These are phyloP conservation scores for Otolemur garnettii DNA, from an alignment of 2,113 vertebrate genomes.

Conservation along the genomic window DNA sequence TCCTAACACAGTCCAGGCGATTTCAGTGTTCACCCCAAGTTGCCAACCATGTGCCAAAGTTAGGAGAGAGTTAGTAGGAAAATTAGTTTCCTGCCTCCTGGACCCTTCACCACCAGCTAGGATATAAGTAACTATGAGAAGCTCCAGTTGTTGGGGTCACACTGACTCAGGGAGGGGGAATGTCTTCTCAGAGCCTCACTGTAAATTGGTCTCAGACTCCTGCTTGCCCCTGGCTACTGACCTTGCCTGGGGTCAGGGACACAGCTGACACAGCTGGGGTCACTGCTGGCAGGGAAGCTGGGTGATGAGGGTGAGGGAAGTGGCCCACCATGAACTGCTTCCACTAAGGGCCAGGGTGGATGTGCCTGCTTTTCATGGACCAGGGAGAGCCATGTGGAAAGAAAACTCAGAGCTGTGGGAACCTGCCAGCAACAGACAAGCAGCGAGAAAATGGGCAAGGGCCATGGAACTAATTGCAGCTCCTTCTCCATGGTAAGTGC, in stretches of 20 bases:
- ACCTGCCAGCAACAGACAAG: not conserved
- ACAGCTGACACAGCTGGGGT: not conserved
- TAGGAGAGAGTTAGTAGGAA: not conserved
- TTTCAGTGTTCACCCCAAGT: not conserved
- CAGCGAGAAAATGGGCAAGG: not conserved
- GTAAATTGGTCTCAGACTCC: not conserved
- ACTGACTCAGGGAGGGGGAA: not conserved
- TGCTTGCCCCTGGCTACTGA: not conserved
- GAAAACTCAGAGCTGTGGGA: not conserved
- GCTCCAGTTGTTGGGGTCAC: not conserved
- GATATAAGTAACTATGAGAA: not conserved
- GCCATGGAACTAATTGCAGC: not conserved
- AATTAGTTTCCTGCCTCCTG: not conserved
- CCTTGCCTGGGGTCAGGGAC: not conserved
- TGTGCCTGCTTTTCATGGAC: not conserved
- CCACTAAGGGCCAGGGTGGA: not conserved
- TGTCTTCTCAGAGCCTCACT: not conserved
- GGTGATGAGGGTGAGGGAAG: accelerated
- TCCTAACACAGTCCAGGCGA: not conserved
- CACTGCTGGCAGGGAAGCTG: not conserved
- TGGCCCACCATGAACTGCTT: accelerated
- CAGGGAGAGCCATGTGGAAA: not conserved
- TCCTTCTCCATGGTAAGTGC: not conserved
- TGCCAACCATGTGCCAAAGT: not conserved
- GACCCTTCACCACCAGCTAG: not conserved